Evolutionary conservation across 2,797 vertebrate species (phyloP).

Genomic region (Argya squamiceps): DNA sequence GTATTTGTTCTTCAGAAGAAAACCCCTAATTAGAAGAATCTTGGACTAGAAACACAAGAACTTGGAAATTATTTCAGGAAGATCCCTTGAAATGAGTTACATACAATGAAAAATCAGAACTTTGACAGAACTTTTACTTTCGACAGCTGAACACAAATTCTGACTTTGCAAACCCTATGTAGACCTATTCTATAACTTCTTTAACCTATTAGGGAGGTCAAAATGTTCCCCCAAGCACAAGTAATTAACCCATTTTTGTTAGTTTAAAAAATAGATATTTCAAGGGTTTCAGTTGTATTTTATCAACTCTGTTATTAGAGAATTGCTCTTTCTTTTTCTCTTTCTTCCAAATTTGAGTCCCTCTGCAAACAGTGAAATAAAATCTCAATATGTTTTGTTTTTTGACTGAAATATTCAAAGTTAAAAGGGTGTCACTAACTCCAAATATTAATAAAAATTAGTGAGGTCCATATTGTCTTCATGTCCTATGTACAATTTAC

Average conservation of each 20-base stretch:
- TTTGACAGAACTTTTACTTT: background rate
- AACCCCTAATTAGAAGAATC: no score
- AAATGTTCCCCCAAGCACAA: background rate
- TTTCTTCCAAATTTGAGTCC: background rate
- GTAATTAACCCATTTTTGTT: background rate
- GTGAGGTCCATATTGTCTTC: background rate
- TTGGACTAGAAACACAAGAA: background rate
- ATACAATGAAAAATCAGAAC: background rate
- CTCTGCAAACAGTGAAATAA: background rate
- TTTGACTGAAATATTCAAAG: background rate
- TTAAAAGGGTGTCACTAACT: background rate
- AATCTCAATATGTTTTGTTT: background rate
- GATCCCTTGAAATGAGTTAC: background rate
- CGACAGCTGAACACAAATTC: background rate
- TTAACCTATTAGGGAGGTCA: background rate
- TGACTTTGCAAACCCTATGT: background rate
- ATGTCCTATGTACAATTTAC: background rate
- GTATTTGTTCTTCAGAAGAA: background rate
- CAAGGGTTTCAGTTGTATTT: background rate
- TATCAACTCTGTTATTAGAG: background rate
- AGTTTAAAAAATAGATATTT: background rate
- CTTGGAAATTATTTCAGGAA: background rate
- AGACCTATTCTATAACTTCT: background rate
- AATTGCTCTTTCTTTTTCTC: background rate
- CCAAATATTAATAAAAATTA: background rate